Conservation (phyloP, 2,113 vertebrate species). For the Balaeniceps rex region DNA sequence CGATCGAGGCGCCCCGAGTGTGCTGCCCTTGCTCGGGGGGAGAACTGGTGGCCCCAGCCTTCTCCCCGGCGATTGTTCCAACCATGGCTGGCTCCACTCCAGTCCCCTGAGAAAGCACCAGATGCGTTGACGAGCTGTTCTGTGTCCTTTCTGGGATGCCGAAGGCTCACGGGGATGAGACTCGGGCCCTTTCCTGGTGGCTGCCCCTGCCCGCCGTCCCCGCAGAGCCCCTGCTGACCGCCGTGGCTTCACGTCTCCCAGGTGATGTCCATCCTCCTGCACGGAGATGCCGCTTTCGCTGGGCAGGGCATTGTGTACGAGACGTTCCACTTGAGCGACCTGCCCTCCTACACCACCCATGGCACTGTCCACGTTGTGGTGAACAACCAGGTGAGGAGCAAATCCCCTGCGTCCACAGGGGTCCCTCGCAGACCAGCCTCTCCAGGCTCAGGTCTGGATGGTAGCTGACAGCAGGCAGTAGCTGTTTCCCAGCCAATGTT, state of each 20-base stretch:
- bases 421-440: not conserved
- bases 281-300: constrained; percentile 92
- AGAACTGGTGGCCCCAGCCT: not conserved
- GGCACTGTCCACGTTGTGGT: constrained; percentile 94
- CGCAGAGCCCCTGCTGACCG: rapidly evolving
- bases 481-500: not conserved
- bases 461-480: not conserved
- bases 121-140: not conserved
- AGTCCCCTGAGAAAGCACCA: not conserved
- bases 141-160: not conserved
- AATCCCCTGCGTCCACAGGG: too few species aligned
- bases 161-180: not conserved
- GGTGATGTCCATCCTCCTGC: constrained; percentile 95
- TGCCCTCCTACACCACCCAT: constrained; percentile 92
- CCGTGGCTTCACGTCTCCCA: constrained; percentile 4
- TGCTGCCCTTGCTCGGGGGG: not conserved
- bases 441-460: not conserved
- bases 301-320: constrained; percentile 95
- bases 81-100: not conserved
- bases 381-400: constrained; percentile 90
- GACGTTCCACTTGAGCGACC: constrained; percentile 93
- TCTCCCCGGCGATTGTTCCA: not conserved
- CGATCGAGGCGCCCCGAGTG: rapidly evolving
- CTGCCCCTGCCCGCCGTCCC: not conserved
- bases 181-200: not conserved